phyloP scores from a whole-genome alignment of 1,140 invertebrate genomes.

The Monomorium pharaonis region DNA sequence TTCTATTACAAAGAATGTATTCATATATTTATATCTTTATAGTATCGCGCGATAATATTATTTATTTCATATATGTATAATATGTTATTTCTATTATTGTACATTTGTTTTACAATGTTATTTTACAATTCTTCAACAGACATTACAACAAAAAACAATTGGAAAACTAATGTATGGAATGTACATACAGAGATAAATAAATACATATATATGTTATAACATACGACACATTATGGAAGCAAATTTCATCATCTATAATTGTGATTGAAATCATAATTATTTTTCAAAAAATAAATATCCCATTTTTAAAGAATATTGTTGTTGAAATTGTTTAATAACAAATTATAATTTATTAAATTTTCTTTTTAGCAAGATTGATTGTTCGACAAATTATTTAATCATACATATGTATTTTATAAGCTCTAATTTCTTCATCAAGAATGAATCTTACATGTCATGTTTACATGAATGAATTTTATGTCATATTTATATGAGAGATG shows the following conservation, averaged over 20 bases:
- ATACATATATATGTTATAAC: constrained; percentile 13
- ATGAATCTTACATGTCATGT: constrained; percentile 47
- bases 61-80: constrained; percentile 57
- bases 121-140: constrained; percentile 19
- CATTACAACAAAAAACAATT: not conserved
- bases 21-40: constrained; percentile 34
- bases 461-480: no score
- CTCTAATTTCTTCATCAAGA: constrained; percentile 25
- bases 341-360: constrained; percentile 22
- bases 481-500: constrained; percentile 55
- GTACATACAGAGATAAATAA: constrained; percentile 10
- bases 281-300: constrained; percentile 28
- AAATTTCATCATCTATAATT: constrained; percentile 6
- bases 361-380: not conserved
- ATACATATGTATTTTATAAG: not conserved
- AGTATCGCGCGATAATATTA: constrained; percentile 30
- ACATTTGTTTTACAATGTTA: constrained; percentile 30
- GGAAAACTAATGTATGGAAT: constrained; percentile 35
- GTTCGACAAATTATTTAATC: not conserved
- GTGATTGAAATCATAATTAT: not conserved
- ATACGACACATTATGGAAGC: constrained; percentile 1
- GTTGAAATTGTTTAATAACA: constrained; percentile 1
- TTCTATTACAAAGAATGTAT: constrained; percentile 34
- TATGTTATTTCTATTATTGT: not conserved
- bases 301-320: not conserved